Conservation (phyloP, 2,888 invertebrate genomes). For the Platycheirus rosarum region DNA sequence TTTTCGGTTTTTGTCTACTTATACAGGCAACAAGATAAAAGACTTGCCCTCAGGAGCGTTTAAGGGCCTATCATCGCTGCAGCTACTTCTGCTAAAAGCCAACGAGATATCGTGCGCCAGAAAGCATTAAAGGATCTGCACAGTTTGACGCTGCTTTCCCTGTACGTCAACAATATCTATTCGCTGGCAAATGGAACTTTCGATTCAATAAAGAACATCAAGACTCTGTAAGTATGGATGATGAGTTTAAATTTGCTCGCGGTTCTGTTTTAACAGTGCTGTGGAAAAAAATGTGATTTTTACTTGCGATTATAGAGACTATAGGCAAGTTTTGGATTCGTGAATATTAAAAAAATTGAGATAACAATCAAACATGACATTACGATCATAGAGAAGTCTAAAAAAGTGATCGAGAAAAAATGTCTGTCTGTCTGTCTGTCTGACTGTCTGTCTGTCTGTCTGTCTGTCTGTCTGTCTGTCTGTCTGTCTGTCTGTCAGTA, state of each 20-base stretch:
- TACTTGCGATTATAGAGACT: too few relatives aligned
- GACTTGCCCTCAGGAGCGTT: constrained; percentile 97
- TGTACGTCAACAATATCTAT: constrained; percentile 99
- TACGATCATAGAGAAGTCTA: too few relatives aligned
- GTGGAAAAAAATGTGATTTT: too few relatives aligned
- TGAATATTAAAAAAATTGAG: too few relatives aligned
- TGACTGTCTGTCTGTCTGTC: too few relatives aligned
- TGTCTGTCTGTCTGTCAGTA: too few relatives aligned
- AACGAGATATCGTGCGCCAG: constrained; percentile 98
- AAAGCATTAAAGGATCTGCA: constrained; percentile 95
- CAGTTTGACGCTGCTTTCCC: constrained; percentile 93
- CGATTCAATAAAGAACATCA: constrained; percentile 94
- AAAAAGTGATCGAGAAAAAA: too few relatives aligned
- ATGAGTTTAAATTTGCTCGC: not conserved
- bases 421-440: too few relatives aligned
- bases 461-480: too few relatives aligned
- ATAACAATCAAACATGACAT: too few relatives aligned
- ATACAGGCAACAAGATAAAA: constrained; percentile 97
- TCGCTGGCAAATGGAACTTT: constrained; percentile 98
- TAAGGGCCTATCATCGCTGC: constrained; percentile 93
- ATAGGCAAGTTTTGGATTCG: too few relatives aligned
- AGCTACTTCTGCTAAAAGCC: constrained; percentile 97
- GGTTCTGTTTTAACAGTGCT: not conserved
- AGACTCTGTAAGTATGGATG: constrained; percentile 94
- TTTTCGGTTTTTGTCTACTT: constrained; percentile 74